A percentile compares a stretch with the other conserved stretches of the same genome.
These are phyloP conservation scores for Gallirallus australis DNA, from an alignment of 2,797 vertebrate species.

Conservation along the genomic window DNA sequence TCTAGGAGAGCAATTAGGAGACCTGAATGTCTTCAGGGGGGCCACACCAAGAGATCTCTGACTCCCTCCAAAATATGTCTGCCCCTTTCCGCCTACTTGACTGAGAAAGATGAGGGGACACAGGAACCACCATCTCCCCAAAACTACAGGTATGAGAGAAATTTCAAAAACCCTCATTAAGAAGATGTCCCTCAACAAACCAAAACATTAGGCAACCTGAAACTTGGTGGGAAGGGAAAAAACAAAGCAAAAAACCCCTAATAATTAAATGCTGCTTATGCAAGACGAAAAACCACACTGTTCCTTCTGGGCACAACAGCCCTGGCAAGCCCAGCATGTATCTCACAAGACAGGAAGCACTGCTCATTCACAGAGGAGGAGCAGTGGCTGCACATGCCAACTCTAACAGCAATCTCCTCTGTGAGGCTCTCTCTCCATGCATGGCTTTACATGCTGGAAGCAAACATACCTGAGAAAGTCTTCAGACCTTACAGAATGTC, in stretches of 20 bases:
- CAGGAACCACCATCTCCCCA: background rate
- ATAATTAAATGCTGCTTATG: slow-evolving; percentile 55
- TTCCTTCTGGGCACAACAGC: slow-evolving; percentile 63
- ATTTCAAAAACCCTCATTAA: slow-evolving; percentile 46
- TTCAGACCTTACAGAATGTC: background rate
- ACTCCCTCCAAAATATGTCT: background rate
- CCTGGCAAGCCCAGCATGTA: slow-evolving; percentile 27
- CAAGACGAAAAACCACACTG: slow-evolving; percentile 29
- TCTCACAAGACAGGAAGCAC: slow-evolving; percentile 55
- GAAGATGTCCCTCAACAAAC: background rate
- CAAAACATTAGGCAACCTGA: background rate
- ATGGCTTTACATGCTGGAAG: background rate
- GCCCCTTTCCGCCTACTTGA: background rate
- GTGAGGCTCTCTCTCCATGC: background rate
- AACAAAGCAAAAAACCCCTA: background rate
- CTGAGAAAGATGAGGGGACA: background rate
- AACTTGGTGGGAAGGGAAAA: background rate
- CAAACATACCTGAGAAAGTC: background rate
- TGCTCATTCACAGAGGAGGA: background rate
- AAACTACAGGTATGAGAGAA: slow-evolving; percentile 38
- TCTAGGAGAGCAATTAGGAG: background rate
- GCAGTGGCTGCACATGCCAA: background rate
- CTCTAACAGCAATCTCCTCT: background rate
- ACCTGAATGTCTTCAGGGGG: background rate
- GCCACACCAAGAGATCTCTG: background rate